phyloP scores from a whole-genome alignment of 2,888 invertebrate species.

The Pollenia amentaria region DNA sequence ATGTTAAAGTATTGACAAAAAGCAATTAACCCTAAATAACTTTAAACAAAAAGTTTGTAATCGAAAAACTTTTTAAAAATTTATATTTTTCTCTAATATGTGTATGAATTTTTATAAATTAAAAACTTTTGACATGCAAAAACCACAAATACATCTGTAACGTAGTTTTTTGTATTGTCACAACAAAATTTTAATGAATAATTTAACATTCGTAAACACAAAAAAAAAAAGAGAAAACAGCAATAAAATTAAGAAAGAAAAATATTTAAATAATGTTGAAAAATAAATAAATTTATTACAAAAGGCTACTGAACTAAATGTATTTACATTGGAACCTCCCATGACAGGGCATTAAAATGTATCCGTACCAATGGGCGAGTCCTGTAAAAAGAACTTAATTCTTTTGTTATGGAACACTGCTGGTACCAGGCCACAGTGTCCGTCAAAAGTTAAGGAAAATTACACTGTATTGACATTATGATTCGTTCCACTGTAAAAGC shows the following conservation, averaged over 20 bases:
- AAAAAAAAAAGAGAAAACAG: background rate
- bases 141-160: slow-evolving; percentile 54
- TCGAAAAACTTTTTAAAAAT: background rate
- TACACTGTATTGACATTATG: too few relatives aligned
- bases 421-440: too few relatives aligned
- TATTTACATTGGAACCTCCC: too few relatives aligned
- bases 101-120: background rate
- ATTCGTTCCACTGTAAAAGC: too few relatives aligned
- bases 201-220: slow-evolving; percentile 28
- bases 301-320: too few relatives aligned
- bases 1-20: background rate
- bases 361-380: too few relatives aligned
- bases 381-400: too few relatives aligned
- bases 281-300: too few relatives aligned
- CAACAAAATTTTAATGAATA: slow-evolving; percentile 58
- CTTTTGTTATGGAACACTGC: too few relatives aligned
- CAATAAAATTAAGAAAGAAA: background rate
- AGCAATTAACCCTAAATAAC: background rate
- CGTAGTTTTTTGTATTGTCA: slow-evolving; percentile 44
- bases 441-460: too few relatives aligned
- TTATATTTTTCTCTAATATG: background rate
- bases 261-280: background rate
- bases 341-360: too few relatives aligned
- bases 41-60: background rate
- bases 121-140: slow-evolving; percentile 33